Conservation (phyloP, 2,797 vertebrate genomes). For the Gambelia wislizenii region DNA sequence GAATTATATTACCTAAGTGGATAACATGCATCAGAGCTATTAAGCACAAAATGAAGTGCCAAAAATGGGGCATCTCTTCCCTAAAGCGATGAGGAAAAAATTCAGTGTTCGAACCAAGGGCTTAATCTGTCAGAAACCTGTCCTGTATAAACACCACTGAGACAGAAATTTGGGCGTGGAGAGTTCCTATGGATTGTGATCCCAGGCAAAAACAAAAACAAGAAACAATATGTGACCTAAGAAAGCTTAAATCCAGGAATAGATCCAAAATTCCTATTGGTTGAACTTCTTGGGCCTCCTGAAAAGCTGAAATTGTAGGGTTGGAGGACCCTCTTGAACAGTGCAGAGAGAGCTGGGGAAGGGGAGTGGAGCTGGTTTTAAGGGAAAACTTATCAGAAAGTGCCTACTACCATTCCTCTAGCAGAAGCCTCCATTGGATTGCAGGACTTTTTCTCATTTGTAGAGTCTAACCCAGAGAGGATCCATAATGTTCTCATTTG, state of each 20-base stretch:
- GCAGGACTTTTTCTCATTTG: not conserved
- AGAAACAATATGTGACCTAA: not conserved
- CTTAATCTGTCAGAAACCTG: not conserved
- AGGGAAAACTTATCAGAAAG: not conserved
- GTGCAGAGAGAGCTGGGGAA: not conserved
- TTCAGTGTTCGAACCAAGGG: constrained; percentile 29
- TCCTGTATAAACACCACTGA: not conserved
- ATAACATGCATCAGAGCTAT: constrained; percentile 20
- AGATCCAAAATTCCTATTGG: not conserved
- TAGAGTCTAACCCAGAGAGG: not conserved
- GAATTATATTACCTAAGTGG: constrained; percentile 55
- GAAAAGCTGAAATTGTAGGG: not conserved
- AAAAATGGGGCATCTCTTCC: not conserved
- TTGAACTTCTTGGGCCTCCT: not conserved
- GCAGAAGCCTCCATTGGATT: not conserved
- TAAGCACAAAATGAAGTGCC: not conserved
- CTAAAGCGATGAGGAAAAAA: constrained; percentile 42
- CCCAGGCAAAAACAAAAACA: not conserved
- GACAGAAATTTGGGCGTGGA: not conserved
- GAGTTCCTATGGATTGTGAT: not conserved
- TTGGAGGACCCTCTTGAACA: not conserved
- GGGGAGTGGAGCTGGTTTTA: not conserved
- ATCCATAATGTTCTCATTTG: not conserved
- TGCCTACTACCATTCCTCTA: not conserved
- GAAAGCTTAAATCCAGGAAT: not conserved